Evolutionary conservation across 2,888 invertebrate species (phyloP), one percentile per base, ranked within the genome.

Genomic region (Platypus cylindrus): DNA sequence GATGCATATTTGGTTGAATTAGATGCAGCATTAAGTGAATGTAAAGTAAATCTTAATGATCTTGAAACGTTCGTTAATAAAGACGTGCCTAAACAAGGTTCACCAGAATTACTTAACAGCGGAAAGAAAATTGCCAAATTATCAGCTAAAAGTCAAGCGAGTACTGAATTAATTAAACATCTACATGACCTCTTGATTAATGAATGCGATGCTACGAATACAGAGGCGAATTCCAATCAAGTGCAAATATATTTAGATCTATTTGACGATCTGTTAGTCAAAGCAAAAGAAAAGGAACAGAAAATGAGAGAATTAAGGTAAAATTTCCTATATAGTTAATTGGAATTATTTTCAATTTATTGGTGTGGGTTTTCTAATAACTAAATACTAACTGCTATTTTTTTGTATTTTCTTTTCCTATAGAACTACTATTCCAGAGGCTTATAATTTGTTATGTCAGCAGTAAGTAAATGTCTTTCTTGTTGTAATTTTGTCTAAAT

Each of bases 1-100:
- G 86, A 87, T 53, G 86, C 85, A 1, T 89, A 86, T 53, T 63
- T 76, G 34, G 75, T 73, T 48, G 86, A 89, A 58, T 60, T 89
- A 22, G 67, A 71, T 24, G 71, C 75, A 3, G 87, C 85, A 0
- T 67, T 86, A 3, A 63, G 63, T 26, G 87, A 89, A 52, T 78
- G 82, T 44, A 68, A 70, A 30, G 67, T 66, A 5, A 72, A 78
- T 40, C 62, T 87, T 3, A 71, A 77, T 34, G 67, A 71, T 5
- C 62, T 87, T 14, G 73, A 81, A 54, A 65, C 61, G n/a, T 66
- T 73, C 0, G 69, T 83, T 3, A 65, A 68, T 36, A 68, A 72
- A 38, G 68, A 71, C 3, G 69, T 72, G 25, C 73, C 71, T 1
- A 55, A 63, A 15, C 60, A 62, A 45, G 63, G 66, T 27, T 67